Base-by-base conservation (phyloP, 2,888 invertebrate species). In the Teleiodes luculella region DNA sequence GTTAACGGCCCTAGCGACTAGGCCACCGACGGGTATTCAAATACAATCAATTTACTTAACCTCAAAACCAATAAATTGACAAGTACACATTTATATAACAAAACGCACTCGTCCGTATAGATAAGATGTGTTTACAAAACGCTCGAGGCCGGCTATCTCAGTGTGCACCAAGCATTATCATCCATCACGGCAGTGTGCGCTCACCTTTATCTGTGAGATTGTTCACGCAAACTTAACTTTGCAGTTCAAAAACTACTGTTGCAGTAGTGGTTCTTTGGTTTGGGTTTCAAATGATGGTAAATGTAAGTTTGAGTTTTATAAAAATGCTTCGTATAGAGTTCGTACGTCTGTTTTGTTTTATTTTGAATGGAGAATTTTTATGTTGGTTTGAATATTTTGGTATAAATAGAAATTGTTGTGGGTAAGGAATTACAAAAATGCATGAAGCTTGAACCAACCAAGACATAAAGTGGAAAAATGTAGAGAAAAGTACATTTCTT, bases 81-180 rank as follows among this genome's bases (percentile, higher is more conserved):
- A 11, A 11, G 41, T 36, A 48, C 20, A 48, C 35, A 48, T n/a
- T n/a, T n/a, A n/a, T n/a, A n/a, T 14, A 48, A 59, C 54, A 55
- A 57, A 59, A 56, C 52, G 55, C 59, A 62, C 62, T 61, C 55
- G 58, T 59, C 16, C 43, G 31, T 24, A 43, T n/a, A 56, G 61
- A 64, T 64, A 64, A 63, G 56, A 36, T 43, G 28, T 65, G 64
- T 65, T 65, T 63, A 65, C 64, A 63, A 65, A 65, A 59, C 63
- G 63, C 57, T 64, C 53, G 36, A 55, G 45, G 48, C 59, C 61
- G 61, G 6, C 59, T 60, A 57, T 50, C 50, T 45, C 14, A 14
- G 46, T 46, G 51, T 46, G 55, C 51, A 31, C 41, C 47, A 48
- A 33, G 53, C 57, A 59, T 61, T 61, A 57, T 54, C 61, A 57